Base-by-base conservation (phyloP, 2,113 vertebrate genomes). In the Ceuthmochares aereus region DNA sequence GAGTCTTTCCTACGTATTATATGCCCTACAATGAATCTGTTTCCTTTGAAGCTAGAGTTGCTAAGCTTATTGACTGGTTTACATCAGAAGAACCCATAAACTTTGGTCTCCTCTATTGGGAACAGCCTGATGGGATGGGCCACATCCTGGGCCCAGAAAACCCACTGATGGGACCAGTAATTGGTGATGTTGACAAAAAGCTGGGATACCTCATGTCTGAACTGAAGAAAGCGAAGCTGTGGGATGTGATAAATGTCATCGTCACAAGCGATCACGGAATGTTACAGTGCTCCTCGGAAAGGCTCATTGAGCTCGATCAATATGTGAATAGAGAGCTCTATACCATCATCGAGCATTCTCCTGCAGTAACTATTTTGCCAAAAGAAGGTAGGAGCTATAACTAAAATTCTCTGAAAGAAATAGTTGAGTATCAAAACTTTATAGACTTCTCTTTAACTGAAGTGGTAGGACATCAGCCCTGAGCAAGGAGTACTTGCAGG, bases 211-310 rank as follows among this genome's bases (percentile, higher is more conserved):
- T 99, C 51, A 96, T 98, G n/a, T 94, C 97, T 6, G 97, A 98
- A 96, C 97, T 99, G 40, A 98, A 98, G 95, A 97, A 95, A 10
- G 98, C 98, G 0, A 98, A 98, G 36, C 72, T 99, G 72, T 99
- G 98, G 94, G 96, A 98, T 51, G 91, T 70, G 14, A 52, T 99
- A 52, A 99, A 99, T 95, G 96, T 99, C 43, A 98, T 99, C 12
- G 97, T 99, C 91, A 99, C 99, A 32, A 99, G 99, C 22, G 99
- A 99, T 93, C 99, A 99, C 0, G 99, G 99, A 32, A 99, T 99
- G 99, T 97, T 98, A 2, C 98, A 99, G 96, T 98, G 98, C 1
- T 99, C 98, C 47, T 63, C 69, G 2, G 98, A 99, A 36, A 98
- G 98, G 81, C 96, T 99, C 56, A 98, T 99, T 68, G 98, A 99